Conservation (phyloP, 2,888 invertebrate species). For the Troides oblongomaculatus region DNA sequence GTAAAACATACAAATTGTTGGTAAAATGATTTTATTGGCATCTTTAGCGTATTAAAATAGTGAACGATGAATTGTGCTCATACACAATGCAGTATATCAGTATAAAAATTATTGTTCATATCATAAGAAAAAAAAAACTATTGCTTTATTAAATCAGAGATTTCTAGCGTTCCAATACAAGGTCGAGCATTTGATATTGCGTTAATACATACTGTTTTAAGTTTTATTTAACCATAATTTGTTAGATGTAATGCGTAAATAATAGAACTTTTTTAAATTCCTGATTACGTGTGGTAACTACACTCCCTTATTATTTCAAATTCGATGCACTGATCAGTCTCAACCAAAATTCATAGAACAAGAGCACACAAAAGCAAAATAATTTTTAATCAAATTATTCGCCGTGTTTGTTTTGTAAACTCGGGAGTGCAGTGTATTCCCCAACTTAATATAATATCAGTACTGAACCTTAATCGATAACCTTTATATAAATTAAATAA, state of each 20-base stretch:
- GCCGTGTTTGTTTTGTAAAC: constrained; percentile 32
- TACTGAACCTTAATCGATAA: constrained; percentile 67
- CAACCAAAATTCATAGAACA: constrained; percentile 45
- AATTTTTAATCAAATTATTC: constrained; percentile 33
- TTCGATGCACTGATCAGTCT: constrained; percentile 43
- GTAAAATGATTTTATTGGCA: constrained; percentile 67
- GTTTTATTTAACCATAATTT: neutral
- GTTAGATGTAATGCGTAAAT: constrained; percentile 26
- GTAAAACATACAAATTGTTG: constrained; percentile 76
- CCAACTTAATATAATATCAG: constrained; percentile 66
- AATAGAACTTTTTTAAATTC: constrained; percentile 8
- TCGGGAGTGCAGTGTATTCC: constrained; percentile 57
- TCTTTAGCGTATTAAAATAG: constrained; percentile 69
- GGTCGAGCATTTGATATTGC: constrained; percentile 64
- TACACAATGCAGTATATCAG: constrained; percentile 52
- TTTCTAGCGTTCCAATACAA: constrained; percentile 43
- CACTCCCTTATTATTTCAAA: constrained; percentile 51
- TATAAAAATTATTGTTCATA: constrained; percentile 64
- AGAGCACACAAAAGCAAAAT: constrained; percentile 37
- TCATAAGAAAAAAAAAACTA: constrained; percentile 35
- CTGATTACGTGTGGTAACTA: constrained; percentile 54
- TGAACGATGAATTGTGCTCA: constrained; percentile 54
- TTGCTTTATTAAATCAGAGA: constrained; percentile 34
- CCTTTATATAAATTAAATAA: constrained; percentile 73
- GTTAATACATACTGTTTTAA: constrained; percentile 41